These are phyloP conservation scores for Sceloporus undulatus DNA, from an alignment of 2,113 vertebrate species.

Conservation along the genomic window DNA sequence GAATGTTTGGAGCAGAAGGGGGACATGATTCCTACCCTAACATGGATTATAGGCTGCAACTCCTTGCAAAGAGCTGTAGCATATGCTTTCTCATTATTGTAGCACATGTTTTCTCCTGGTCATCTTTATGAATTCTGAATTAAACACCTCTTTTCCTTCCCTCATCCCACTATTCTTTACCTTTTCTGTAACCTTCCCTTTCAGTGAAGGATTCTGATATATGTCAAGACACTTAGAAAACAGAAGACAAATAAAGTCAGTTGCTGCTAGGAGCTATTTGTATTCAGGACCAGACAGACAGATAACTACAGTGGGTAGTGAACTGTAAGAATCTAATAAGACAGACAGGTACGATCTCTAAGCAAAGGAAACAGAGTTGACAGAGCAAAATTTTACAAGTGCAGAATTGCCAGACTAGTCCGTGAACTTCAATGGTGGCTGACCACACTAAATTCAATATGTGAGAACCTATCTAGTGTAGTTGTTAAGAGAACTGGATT, in stretches of 20 bases:
- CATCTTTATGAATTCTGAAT: neutral
- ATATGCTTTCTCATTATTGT: neutral
- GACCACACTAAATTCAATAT: neutral
- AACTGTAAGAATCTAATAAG: neutral
- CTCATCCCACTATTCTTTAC: neutral
- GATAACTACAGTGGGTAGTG: neutral
- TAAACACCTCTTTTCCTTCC: neutral
- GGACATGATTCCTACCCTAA: no score
- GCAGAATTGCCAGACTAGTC: neutral
- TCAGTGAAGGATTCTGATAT: neutral
- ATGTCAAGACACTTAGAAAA: neutral
- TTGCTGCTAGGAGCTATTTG: slow-evolving; percentile 5
- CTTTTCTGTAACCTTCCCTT: neutral
- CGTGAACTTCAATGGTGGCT: neutral
- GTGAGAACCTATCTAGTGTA: neutral
- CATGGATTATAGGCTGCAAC: neutral
- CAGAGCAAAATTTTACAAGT: neutral
- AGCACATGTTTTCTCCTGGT: neutral
- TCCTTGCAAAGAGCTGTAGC: neutral
- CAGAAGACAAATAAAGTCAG: neutral
- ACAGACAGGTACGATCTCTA: neutral
- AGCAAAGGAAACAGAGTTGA: neutral
- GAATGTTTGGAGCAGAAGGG: no score
- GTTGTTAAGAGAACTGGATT: neutral
- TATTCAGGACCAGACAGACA: neutral